Evolutionary conservation across 2,888 invertebrate species (phyloP), one percentile per base, ranked within the genome.

Genomic region (Bhutanitis thaidina): DNA sequence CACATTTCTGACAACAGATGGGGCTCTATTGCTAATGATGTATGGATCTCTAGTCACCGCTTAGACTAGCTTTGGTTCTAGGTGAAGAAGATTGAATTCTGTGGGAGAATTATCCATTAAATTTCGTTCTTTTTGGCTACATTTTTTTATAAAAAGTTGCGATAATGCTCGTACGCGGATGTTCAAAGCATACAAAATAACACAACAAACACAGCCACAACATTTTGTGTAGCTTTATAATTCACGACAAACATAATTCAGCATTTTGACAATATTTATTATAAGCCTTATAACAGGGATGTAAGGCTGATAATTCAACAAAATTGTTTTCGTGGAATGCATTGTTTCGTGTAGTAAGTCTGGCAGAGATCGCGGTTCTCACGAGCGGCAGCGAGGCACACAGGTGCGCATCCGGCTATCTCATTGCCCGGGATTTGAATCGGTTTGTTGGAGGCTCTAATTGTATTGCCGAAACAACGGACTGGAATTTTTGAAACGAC

Each of bases 331-430:
- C 20, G 5, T 20, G n/a, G 2, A 35, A 5, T 55, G 44, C 48
- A 35, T 48, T 7, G 36, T 32, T 43, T 41, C 29, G 10, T 56
- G 49, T 56, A 37, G n/a, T 9, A 15, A 20, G 56, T 46, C 38
- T 57, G 58, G 64, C 57, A 62, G 65, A 74, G 74, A 80, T 76
- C 69, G 72, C 69, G 68, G 79, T 82, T 87, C 86, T 81, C 86
- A 87, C 86, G 84, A 71, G 50, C 46, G 53, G 43, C 62, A 61
- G 55, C 58, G 61, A 54, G 45, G 54, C 61, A 64, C 83, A 86
- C 87, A 87, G 87, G 87, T 87, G 87, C 78, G 81, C 86, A 86
- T 87, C 87, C 86, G 86, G 85, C 79, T 80, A 82, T 83, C 85
- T 84, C 71, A 65, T 61, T 62, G 60, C 56, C 64, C 61, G 67